phyloP scores from a whole-genome alignment of 1,140 invertebrate species.

The Nixonia krombeini region DNA sequence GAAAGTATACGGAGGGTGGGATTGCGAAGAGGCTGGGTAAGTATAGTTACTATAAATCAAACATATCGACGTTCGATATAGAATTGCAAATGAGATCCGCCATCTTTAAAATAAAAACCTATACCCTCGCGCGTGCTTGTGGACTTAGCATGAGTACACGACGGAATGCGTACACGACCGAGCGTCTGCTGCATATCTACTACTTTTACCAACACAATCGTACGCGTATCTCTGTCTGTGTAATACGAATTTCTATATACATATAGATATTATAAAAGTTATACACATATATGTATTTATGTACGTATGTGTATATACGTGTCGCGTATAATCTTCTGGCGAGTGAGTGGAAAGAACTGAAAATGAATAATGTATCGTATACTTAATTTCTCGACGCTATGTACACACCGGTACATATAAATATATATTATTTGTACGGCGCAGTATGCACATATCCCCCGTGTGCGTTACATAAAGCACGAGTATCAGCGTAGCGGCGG shows the following conservation, averaged over 20 bases:
- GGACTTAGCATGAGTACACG: conserved; percentile 35
- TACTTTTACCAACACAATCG: conserved; percentile 28
- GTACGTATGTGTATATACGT: too few species aligned
- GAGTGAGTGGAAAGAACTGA: conserved; percentile 70
- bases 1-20: conserved; percentile 5
- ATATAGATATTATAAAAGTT: conserved; percentile 24
- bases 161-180: too few species aligned
- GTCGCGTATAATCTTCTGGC: conserved; percentile 55
- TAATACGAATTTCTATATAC: conserved; percentile 22
- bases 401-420: conserved; percentile 42
- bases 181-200: too few species aligned
- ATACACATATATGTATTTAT: conserved; percentile 32
- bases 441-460: too few species aligned
- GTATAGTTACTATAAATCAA: conserved; percentile 71
- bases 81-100: conserved; percentile 71
- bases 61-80: conserved; percentile 69
- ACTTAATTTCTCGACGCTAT: conserved; percentile 69
- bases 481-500: conserved; percentile 14
- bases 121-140: conserved; percentile 49
- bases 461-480: conserved; percentile 11
- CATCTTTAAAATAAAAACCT: conserved; percentile 71
- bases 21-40: conserved; percentile 48
- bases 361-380: conserved; percentile 74
- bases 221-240: too few species aligned
- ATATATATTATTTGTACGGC: conserved; percentile 8